Percentiles rank a stretch among this genome's conserved stretches.
Conservation (phyloP, 2,797 vertebrate species). For the Gadopsis marmoratus region DNA sequence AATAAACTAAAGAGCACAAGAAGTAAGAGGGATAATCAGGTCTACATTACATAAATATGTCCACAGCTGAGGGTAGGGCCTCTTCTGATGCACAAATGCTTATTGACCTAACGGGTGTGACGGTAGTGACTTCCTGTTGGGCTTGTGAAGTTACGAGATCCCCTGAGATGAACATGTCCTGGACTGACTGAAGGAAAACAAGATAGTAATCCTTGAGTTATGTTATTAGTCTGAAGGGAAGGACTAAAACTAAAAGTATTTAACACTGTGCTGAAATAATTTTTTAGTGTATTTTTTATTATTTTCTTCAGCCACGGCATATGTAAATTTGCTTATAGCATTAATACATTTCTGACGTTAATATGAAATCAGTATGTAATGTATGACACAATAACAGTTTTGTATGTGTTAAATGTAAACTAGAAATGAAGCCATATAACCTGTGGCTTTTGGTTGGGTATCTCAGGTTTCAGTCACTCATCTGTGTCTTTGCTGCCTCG, state of each 20-base stretch:
- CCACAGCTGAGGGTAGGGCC: constrained; percentile 52
- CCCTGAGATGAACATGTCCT: constrained; percentile 66
- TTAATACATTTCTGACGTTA: background rate
- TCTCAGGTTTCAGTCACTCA: constrained; percentile 46
- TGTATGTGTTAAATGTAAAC: background rate
- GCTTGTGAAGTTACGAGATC: constrained; percentile 70
- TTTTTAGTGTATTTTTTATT: background rate
- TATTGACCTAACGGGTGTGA: constrained; percentile 78
- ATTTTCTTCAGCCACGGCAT: background rate
- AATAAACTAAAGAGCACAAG: constrained; percentile 26
- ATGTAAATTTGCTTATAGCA: background rate
- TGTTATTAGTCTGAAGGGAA: constrained; percentile 45
- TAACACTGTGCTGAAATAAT: background rate
- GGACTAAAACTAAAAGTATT: constrained; percentile 16
- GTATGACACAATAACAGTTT: background rate
- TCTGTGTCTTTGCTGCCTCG: constrained; percentile 36
- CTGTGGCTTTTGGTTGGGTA: background rate
- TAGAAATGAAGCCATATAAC: background rate
- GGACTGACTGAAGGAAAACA: constrained; percentile 67
- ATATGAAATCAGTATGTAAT: background rate
- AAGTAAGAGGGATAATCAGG: constrained; percentile 36
- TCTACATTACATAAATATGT: constrained; percentile 47
- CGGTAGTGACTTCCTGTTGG: constrained; percentile 73
- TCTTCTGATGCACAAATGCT: constrained; percentile 64
- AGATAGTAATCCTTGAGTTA: constrained; percentile 60